Evolutionary conservation across 2,797 vertebrate species (phyloP), one percentile per base, ranked within the genome.

Genomic region (Otolemur crassicaudatus): DNA sequence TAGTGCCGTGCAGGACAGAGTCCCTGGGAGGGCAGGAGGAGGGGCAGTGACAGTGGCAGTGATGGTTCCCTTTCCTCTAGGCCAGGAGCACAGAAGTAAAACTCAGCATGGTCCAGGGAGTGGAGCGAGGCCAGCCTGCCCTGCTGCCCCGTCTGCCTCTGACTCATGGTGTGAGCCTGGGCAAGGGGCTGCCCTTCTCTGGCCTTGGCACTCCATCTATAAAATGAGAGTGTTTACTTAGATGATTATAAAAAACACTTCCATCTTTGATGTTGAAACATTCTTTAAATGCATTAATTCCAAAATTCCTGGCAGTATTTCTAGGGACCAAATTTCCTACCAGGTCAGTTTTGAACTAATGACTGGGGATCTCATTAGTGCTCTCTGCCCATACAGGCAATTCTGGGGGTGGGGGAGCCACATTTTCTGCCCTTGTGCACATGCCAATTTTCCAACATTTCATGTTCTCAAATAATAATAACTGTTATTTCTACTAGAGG

Each of bases 311-410:
- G 89, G 93, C 97, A 82, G 94, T 2, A 8, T 97, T 98, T 97
- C 94, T 91, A 96, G 97, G 95, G 96, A 90, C 77, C 58, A 83
- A 82, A 95, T 97, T 98, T 98, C 95, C 95, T 95, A 96, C 96
- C 82, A 46, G 87, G 97, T 97, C 97, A 93, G 96, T 97, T 97
- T 97, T 97, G 97, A 96, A 96, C 97, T 96, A 97, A 97, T 97
- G 96, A 90, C 93, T 86, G 94, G 67, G n/a, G 97, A 88, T 94
- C 87, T 98, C 97, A 97, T 97, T 97, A 97, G 95, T n/a, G 43
- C 93, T 96, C 92, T 96, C 93, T 95, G 90, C 69, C 94, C 83
- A 73, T 91, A 94, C 96, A 94, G 95, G 96, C 84, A 67, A 25
- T 19, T 63, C 49, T 14, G 5, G 25, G 1, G 22, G 4, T 31